A percentile compares a stretch with the other conserved stretches of the same genome.
Evolutionary conservation across 2,113 vertebrate genomes (phyloP).

Genomic region (Marmota monax): DNA sequence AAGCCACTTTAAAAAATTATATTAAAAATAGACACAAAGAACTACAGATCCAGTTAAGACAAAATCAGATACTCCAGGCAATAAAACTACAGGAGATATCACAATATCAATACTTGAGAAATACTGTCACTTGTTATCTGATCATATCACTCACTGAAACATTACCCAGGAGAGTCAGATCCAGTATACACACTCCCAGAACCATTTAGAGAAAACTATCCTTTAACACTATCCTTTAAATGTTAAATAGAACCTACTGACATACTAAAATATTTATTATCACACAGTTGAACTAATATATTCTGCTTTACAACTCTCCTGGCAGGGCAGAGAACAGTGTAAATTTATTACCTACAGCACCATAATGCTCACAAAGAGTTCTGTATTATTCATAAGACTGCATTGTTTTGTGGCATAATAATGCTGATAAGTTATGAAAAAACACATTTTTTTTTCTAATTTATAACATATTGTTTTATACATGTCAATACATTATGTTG

Average conservation of each 20-base stretch:
- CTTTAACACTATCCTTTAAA: conserved; percentile 85
- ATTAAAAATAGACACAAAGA: too few species aligned
- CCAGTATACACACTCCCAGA: conserved; percentile 89
- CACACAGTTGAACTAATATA: conserved; percentile 93
- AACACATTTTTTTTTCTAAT: conserved; percentile 94
- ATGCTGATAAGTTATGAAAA: conserved; percentile 93
- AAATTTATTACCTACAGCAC: conserved; percentile 91
- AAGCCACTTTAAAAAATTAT: too few species aligned
- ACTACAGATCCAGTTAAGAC: too few species aligned
- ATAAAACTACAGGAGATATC: too few species aligned
- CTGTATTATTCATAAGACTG: conserved; percentile 87
- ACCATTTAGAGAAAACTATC: conserved; percentile 84
- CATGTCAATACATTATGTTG: conserved; percentile 88
- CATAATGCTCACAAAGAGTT: conserved; percentile 87
- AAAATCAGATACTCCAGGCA: too few species aligned
- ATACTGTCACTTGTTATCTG: conserved; percentile 93
- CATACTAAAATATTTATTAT: conserved; percentile 94
- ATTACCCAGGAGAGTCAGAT: conserved; percentile 77
- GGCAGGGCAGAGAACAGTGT: conserved; percentile 76
- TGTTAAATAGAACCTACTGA: conserved; percentile 88
- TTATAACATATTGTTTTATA: conserved; percentile 91
- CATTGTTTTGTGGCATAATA: conserved; percentile 90
- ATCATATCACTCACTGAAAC: conserved; percentile 88
- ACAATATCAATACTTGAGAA: conserved; percentile 88
- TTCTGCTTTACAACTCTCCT: conserved; percentile 91